Percentiles rank a stretch among this genome's conserved stretches.
Evolutionary conservation across 1,140 invertebrate species (phyloP).

Genomic region (Tetragonula clypearis): DNA sequence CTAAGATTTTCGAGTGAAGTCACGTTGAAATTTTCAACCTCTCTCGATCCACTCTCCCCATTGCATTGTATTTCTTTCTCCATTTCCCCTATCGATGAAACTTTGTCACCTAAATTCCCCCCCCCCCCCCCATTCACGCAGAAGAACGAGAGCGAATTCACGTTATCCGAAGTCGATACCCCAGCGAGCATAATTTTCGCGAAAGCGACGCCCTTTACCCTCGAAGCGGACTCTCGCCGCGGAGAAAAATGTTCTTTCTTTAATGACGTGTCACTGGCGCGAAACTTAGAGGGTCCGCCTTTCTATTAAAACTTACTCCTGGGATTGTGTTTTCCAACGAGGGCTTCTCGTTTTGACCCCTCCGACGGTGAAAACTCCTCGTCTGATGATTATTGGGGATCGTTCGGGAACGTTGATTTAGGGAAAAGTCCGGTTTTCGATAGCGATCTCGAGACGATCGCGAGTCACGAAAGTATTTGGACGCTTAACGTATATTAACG

Average conservation of each 20-base stretch:
- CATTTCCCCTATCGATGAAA: neutral
- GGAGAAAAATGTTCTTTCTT: slow-evolving; percentile 52
- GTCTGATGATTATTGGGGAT: neutral
- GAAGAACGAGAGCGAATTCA: slow-evolving; percentile 54
- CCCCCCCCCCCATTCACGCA: slow-evolving; percentile 24
- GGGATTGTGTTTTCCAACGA: slow-evolving; percentile 31
- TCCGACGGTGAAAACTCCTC: neutral
- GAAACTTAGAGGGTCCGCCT: slow-evolving; percentile 3
- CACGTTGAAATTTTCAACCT: neutral
- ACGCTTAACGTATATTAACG: neutral
- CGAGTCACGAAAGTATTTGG: neutral
- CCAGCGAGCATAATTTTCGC: slow-evolving; percentile 50
- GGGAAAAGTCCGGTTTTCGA: neutral
- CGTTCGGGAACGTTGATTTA: neutral
- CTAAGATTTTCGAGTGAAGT: too few species aligned
- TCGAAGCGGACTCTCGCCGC: neutral
- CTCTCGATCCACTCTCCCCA: neutral
- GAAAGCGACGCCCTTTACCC: neutral
- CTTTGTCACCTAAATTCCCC: neutral
- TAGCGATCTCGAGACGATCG: neutral
- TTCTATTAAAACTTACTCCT: slow-evolving; percentile 4
- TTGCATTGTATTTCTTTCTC: neutral
- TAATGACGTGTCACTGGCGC: slow-evolving; percentile 47
- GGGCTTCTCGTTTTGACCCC: too few species aligned
- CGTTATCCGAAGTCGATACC: slow-evolving; percentile 25